Conservation (phyloP, 2,113 vertebrate genomes). For the Conger conger region DNA sequence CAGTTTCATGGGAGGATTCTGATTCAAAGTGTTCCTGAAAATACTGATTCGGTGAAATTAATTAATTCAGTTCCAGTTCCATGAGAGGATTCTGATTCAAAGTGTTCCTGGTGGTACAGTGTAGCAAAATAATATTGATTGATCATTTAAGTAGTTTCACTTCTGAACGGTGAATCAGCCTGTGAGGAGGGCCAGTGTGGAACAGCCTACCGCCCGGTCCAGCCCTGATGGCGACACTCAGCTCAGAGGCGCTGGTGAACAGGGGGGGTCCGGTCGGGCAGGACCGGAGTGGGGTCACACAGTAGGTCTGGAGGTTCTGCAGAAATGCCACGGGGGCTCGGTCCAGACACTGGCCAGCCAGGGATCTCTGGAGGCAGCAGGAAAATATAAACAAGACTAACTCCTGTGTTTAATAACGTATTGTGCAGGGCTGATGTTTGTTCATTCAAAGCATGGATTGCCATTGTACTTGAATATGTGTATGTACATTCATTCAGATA, state of each 20-base stretch:
- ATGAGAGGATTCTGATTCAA: too few species aligned
- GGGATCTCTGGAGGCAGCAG: slow-evolving; percentile 62
- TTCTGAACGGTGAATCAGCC: not conserved
- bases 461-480: not conserved
- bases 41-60: too few species aligned
- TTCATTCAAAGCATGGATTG: not conserved
- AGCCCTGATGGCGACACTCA: slow-evolving; percentile 56
- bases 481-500: not conserved
- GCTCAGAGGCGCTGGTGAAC: slow-evolving; percentile 34
- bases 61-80: too few species aligned
- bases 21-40: too few species aligned
- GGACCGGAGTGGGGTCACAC: slow-evolving; percentile 54
- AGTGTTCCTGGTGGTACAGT: not conserved
- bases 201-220: slow-evolving; percentile 62
- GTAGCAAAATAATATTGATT: not conserved
- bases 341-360: slow-evolving; percentile 75
- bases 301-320: slow-evolving; percentile 68
- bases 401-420: not conserved
- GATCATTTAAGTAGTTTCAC: not conserved
- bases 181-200: not conserved
- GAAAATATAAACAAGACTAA: not conserved
- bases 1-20: too few species aligned
- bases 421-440: not conserved
- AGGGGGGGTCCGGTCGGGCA: slow-evolving; percentile 61
- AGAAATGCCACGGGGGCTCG: slow-evolving; percentile 81